phyloP scores from a whole-genome alignment of 1,140 invertebrate species.

The Calycopis cecrops region DNA sequence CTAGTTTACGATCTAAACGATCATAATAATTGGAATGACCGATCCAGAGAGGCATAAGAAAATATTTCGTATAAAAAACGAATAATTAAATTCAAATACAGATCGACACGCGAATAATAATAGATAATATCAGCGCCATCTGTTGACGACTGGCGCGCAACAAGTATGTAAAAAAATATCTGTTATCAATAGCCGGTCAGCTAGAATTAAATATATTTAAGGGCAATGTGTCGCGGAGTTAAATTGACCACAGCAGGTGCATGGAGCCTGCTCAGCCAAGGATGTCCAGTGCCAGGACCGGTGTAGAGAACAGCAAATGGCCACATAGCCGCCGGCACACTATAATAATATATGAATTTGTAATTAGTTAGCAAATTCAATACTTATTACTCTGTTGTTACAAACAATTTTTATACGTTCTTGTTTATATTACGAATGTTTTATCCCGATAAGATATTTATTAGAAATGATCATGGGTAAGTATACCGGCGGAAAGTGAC shows the following conservation, averaged over 20 bases:
- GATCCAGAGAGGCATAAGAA: slow-evolving; percentile 11
- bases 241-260: slow-evolving; percentile 65
- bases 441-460: too few species aligned
- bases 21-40: slow-evolving; percentile 32
- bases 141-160: slow-evolving; percentile 45
- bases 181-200: background rate
- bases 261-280: slow-evolving; percentile 46
- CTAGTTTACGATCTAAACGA: slow-evolving; percentile 66
- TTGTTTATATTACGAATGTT: too few species aligned
- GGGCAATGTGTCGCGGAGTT: slow-evolving; percentile 50
- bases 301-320: slow-evolving; percentile 26
- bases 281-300: slow-evolving; percentile 49
- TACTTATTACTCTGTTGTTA: too few species aligned
- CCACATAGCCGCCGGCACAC: background rate
- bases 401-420: too few species aligned
- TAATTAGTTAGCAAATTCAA: too few species aligned
- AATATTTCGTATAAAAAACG: background rate
- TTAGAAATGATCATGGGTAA: too few species aligned
- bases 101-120: background rate
- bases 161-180: background rate
- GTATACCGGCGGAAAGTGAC: too few species aligned
- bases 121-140: slow-evolving; percentile 50
- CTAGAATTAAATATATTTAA: slow-evolving; percentile 20
- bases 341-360: too few species aligned
- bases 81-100: slow-evolving; percentile 3